Conservation (phyloP, 2,113 vertebrate species). For the Dascyllus trimaculatus region DNA sequence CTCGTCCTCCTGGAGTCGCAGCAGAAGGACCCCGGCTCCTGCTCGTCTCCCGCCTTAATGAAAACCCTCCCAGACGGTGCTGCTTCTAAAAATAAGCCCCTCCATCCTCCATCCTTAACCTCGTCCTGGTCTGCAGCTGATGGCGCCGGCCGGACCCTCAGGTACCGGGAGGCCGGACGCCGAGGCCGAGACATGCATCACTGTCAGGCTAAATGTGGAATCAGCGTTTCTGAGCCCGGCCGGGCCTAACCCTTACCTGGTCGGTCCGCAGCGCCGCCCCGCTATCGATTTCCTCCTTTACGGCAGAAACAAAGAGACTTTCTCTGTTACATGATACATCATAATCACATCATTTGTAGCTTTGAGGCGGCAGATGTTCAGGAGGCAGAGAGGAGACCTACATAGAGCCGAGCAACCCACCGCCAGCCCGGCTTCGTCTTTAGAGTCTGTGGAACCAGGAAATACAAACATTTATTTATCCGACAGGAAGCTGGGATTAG, state of each 20-base stretch:
- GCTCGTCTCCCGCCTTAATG: too few species aligned
- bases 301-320: constrained; percentile 87
- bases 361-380: constrained; percentile 81
- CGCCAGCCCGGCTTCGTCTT: too few species aligned
- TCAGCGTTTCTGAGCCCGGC: constrained; percentile 83
- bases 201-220: constrained; percentile 84
- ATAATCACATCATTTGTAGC: constrained; percentile 91
- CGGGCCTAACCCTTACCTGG: constrained; percentile 71
- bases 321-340: constrained; percentile 88
- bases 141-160: constrained; percentile 74
- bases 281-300: constrained; percentile 85
- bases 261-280: constrained; percentile 70
- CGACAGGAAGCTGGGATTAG: too few species aligned
- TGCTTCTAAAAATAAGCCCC: constrained; percentile 70
- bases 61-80: constrained; percentile 46
- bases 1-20: too few species aligned
- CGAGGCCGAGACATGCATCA: constrained; percentile 81
- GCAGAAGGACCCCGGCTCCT: too few species aligned
- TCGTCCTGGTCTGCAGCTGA: constrained; percentile 80
- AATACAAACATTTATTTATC: too few species aligned
- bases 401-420: too few species aligned
- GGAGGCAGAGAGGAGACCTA: constrained; percentile 42
- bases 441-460: too few species aligned
- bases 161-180: constrained; percentile 71
- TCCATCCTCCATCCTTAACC: constrained; percentile 69